phyloP scores from a whole-genome alignment of 1,140 invertebrate genomes.

The Ridgeia piscesae region DNA sequence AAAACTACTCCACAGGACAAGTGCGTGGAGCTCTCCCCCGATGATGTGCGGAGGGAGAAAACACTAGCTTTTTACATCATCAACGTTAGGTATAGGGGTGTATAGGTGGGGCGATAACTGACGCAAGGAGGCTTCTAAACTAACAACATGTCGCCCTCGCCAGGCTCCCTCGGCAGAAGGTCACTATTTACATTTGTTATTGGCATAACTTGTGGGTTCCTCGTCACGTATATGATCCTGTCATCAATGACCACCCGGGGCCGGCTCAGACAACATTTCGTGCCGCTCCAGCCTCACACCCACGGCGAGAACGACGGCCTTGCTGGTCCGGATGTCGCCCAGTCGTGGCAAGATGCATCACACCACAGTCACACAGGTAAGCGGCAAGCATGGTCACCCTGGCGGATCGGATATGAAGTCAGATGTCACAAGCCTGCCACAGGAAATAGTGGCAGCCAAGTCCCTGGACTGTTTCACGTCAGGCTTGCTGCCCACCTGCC shows the following conservation, averaged over 20 bases:
- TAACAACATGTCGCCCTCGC: not conserved
- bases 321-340: slow-evolving; percentile 9
- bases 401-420: too few species aligned
- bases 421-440: too few species aligned
- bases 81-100: not conserved
- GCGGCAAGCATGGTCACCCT: not conserved
- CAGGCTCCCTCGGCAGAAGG: not conserved
- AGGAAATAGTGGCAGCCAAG: too few species aligned
- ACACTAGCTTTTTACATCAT: not conserved
- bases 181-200: not conserved
- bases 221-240: not conserved
- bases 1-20: too few species aligned
- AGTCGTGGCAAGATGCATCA: not conserved
- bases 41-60: not conserved
- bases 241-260: not conserved
- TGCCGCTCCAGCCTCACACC: slow-evolving; percentile 9
- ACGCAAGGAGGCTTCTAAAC: not conserved
- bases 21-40: not conserved
- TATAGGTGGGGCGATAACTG: not conserved
- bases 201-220: not conserved
- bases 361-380: slow-evolving; percentile 8
- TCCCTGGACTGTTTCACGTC: too few species aligned
- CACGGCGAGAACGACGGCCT: slow-evolving; percentile 13
- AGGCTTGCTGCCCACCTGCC: too few species aligned
- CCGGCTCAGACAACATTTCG: not conserved